Conservation (phyloP, 2,888 invertebrate genomes). For the Pristionchus fissidentatus region DNA sequence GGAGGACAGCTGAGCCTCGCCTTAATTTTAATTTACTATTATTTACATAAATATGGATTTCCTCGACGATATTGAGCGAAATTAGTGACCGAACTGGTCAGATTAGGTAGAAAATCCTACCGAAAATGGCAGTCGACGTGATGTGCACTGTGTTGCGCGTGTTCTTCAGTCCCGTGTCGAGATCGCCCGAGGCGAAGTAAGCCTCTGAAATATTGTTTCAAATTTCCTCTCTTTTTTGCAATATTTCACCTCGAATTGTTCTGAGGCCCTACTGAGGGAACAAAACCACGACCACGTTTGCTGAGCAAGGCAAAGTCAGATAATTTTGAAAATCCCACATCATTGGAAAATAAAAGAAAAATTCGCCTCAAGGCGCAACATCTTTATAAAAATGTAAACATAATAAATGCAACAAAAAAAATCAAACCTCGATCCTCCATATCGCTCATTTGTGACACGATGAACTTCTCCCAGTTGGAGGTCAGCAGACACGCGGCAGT, state of each 20-base stretch:
- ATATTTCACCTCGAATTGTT: no score
- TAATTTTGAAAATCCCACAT: no score
- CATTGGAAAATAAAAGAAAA: no score
- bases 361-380: no score
- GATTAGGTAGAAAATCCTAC: background rate
- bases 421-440: conserved; percentile 22
- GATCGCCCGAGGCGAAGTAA: background rate
- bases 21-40: background rate
- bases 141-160: conserved; percentile 35
- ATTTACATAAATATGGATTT: background rate
- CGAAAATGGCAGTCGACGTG: conserved; percentile 24
- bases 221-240: background rate
- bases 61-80: background rate
- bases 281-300: no score
- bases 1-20: background rate
- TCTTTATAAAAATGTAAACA: no score
- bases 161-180: background rate
- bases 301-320: no score
- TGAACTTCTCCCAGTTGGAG: conserved; percentile 40
- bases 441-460: conserved; percentile 29
- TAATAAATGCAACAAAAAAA: no score
- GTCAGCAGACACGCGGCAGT: background rate
- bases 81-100: background rate
- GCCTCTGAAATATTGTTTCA: background rate
- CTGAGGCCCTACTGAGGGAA: no score